These are phyloP conservation scores for Gambelia wislizenii DNA, from an alignment of 2,797 vertebrate species.

Conservation along the genomic window DNA sequence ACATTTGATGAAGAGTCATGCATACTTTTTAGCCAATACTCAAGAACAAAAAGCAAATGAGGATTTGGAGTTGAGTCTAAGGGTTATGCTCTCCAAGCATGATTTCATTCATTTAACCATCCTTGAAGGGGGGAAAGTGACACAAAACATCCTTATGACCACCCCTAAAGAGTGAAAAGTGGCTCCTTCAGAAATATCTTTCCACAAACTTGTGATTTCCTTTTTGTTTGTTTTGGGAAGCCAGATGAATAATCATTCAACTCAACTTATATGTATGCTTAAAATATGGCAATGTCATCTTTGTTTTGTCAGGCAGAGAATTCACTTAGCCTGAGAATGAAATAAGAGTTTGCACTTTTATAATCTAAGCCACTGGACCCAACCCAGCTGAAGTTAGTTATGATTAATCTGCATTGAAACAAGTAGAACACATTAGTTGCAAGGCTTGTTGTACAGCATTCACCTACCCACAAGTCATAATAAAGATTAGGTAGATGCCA, in stretches of 20 bases:
- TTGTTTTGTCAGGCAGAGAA: no score
- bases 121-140: no score
- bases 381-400: not conserved
- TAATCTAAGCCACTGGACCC: not conserved
- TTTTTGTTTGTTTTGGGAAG: no score
- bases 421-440: not conserved
- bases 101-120: not conserved
- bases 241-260: no score
- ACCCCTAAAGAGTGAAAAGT: no score
- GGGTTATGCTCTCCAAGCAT: no score
- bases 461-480: not conserved
- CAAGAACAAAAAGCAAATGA: not conserved
- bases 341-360: not conserved
- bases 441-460: not conserved
- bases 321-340: no score
- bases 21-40: not conserved
- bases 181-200: no score
- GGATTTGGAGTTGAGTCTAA: not conserved
- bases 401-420: not conserved
- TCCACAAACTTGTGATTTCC: no score
- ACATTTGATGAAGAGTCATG: not conserved
- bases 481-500: not conserved
- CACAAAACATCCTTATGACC: no score
- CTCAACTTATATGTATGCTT: no score
- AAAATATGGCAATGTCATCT: no score